Base-by-base conservation (phyloP, 2,113 vertebrate species). In the Empidonax traillii region DNA sequence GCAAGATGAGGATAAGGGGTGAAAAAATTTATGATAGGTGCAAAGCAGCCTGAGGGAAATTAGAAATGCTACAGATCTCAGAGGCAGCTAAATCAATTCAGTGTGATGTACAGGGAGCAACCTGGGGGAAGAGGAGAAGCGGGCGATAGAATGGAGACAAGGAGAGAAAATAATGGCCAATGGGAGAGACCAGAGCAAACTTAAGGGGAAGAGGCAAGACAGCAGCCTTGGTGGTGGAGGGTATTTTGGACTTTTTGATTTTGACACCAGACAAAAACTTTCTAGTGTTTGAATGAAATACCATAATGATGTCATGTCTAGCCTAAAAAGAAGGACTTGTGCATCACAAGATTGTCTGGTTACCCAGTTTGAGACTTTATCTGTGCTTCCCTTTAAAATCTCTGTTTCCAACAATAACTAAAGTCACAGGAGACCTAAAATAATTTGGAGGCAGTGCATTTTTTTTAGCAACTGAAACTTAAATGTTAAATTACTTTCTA, bases 401-500 rank as follows among this genome's bases (percentile, higher is more conserved):
- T 59, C 56, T 59, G 23, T 59, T 59, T 59, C n/a, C n/a, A 89
- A 24, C 30, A 55, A 52, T 76, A 81, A 91, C 87, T 89, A 8
- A 76, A 88, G 35, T 87, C 95, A 85, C 93, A 78, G 89, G 19
- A 35, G 90, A 94, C 80, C 69, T 78, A 47, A 91, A 96, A 96
- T 94, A 92, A 95, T 93, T 91, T 69, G 85, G 93, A 93, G 31
- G 22, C 75, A 93, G 77, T 96, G 94, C 78, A 74, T 91, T 97
- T 97, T 97, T 96, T 96, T 95, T 96, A 97, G 89, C 85, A 97
- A 67, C 84, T 72, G 81, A 89, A 96, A 95, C 92, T 96, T 93
- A 96, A 97, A 93, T 97, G 93, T 95, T 97, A 79, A 97, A 97
- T 97, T 97, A 93, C 94, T 97, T 98, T 95, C 91, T 97, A 97